These are phyloP conservation scores for Dolomedes plantarius DNA, from an alignment of 2,888 invertebrate genomes.

Conservation along the genomic window DNA sequence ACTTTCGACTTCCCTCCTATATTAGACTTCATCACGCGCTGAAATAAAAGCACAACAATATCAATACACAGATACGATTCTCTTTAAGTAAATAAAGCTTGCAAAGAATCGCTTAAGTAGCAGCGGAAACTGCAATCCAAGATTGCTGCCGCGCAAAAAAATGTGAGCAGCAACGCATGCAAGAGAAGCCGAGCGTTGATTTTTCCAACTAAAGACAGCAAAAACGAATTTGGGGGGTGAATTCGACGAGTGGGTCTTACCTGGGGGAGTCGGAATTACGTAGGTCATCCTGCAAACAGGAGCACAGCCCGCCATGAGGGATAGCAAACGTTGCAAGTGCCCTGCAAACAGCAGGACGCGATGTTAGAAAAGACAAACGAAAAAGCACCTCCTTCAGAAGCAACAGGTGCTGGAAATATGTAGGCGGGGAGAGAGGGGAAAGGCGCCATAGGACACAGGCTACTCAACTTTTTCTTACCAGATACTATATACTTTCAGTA, in stretches of 20 bases:
- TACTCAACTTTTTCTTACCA: slow-evolving; percentile 7
- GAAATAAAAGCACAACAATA: too few relatives aligned
- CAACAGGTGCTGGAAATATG: neutral
- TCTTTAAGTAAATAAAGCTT: too few relatives aligned
- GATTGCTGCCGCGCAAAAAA: slow-evolving; percentile 11
- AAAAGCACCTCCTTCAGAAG: slow-evolving; percentile 19
- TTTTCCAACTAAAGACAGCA: neutral
- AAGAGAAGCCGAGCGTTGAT: neutral
- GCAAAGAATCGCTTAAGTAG: neutral
- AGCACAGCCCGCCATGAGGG: slow-evolving; percentile 71
- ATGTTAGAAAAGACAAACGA: slow-evolving; percentile 40
- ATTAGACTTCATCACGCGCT: too few relatives aligned
- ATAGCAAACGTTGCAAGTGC: slow-evolving; percentile 67
- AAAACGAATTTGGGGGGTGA: neutral
- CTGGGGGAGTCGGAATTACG: slow-evolving; percentile 66
- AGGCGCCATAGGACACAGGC: slow-evolving; percentile 8
- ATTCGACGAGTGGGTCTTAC: slow-evolving; percentile 17
- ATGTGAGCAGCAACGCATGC: neutral
- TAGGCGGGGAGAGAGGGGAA: neutral
- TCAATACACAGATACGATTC: too few relatives aligned
- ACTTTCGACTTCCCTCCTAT: too few relatives aligned
- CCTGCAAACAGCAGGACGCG: slow-evolving; percentile 71
- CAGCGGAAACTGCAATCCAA: neutral
- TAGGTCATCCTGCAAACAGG: slow-evolving; percentile 70
- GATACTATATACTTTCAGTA: too few relatives aligned